Evolutionary conservation across 1,140 invertebrate genomes (phyloP), one percentile per base, ranked within the genome.

Genomic region (Akabosia matsudoensis): DNA sequence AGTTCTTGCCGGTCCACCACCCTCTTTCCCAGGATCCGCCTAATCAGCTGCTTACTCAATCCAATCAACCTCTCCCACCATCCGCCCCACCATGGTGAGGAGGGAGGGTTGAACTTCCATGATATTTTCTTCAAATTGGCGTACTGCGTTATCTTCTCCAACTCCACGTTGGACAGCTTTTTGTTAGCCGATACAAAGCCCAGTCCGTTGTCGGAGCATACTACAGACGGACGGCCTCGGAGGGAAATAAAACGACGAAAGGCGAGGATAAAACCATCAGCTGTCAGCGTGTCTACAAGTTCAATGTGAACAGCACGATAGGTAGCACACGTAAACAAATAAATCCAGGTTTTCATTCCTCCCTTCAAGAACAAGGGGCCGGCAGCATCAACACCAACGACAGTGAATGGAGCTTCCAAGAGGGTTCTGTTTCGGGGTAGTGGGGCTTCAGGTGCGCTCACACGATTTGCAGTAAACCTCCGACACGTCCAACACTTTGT

Each of bases 241-340:
- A 4, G 54, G n/a, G 10, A 7, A 3, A 56, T 22, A 56, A 56
- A 56, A 4, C 3, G 4, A n/a, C 54, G 54, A 22, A 56, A 22
- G 10, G 54, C 54, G 4, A 7, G 4, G 10, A 56, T 10, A 24
- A 56, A 56, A 13, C 22, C 54, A 24, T 56, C 54, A 16, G 54
- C 22, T 22, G 54, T n/a, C 54, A 56, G 4, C 24, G 10, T 24
- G 22, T 56, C 54, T 22, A 56, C 54, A 13, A 56, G 10, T 73
- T 82, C 82, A 22, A 82, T 56, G 37, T 82, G 78, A 0, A 82
- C 52, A 10, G 76, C 79, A 13, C 61, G 3, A 31, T 67, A 31
- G 74, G 81, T 33, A 79, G 82, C 73, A 72, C 83, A 85, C 0
- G 84, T 86, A 54, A 86, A 85, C 7, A 87, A 3, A 22, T 75